These are phyloP conservation scores for Dasypogon diadema DNA, from an alignment of 2,888 invertebrate genomes.

Conservation along the genomic window DNA sequence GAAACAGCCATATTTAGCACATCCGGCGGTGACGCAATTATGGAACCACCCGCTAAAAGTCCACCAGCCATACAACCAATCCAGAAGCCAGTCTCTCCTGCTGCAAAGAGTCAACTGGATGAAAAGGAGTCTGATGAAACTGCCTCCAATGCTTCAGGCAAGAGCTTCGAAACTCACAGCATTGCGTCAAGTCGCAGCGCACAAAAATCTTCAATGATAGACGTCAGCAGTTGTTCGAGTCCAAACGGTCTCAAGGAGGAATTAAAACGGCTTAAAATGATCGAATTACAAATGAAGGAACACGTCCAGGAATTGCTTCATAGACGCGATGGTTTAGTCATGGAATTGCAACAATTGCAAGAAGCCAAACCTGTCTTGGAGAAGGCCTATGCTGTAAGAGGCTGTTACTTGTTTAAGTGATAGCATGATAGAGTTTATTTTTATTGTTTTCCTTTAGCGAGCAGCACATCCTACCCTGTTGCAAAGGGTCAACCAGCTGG, in stretches of 20 bases:
- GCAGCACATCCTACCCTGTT: constrained; percentile 67
- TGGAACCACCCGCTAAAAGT: constrained; percentile 1
- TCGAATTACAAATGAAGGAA: constrained; percentile 67
- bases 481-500: constrained; percentile 70
- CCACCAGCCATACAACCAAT: constrained; percentile 58
- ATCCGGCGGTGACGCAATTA: constrained; percentile 54
- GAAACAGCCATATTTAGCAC: constrained; percentile 67
- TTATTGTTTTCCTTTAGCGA: constrained; percentile 60
- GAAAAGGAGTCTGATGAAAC: constrained; percentile 63
- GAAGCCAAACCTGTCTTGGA: constrained; percentile 68
- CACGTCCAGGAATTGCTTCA: constrained; percentile 66
- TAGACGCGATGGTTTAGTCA: constrained; percentile 68
- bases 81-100: constrained; percentile 59
- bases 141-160: constrained; percentile 65
- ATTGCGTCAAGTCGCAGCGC: constrained; percentile 64
- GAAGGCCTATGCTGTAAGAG: constrained; percentile 68
- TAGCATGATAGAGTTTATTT: not conserved
- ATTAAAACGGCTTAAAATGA: constrained; percentile 66
- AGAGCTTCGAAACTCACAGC: constrained; percentile 66
- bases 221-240: constrained; percentile 60
- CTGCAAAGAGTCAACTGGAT: constrained; percentile 59
- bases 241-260: constrained; percentile 66
- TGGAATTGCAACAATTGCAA: constrained; percentile 69
- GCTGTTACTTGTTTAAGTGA: not conserved
- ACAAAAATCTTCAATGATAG: constrained; percentile 59